Conservation (phyloP, 64 coral and sea anemone genomes). For the Montipora cactus region DNA sequence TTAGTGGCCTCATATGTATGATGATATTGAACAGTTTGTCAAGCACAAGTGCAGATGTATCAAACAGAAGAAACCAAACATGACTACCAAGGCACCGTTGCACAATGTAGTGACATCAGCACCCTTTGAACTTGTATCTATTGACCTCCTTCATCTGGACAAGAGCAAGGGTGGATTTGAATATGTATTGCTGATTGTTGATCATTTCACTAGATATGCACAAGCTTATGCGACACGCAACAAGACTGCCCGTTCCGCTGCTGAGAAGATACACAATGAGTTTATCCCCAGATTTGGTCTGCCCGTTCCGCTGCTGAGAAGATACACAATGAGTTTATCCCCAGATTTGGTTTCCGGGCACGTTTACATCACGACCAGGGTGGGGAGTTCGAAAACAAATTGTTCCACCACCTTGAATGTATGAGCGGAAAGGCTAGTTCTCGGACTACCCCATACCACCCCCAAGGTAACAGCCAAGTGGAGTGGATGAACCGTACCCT, state of each 20-base stretch:
- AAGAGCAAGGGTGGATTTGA: constrained; percentile 68
- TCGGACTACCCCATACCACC: constrained; percentile 12
- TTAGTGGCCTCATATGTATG: constrained; percentile 62
- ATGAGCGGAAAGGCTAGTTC: too few relatives aligned
- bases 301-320: too few relatives aligned
- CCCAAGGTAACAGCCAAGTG: constrained; percentile 27
- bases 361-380: constrained; percentile 1
- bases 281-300: background rate
- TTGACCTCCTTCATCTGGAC: constrained; percentile 69
- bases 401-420: too few relatives aligned
- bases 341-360: constrained; percentile 2
- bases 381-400: background rate
- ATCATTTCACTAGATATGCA: constrained; percentile 59
- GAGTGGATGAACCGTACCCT: constrained; percentile 29
- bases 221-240: constrained; percentile 64
- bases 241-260: constrained; percentile 16
- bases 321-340: background rate
- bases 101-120: constrained; percentile 48
- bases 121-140: constrained; percentile 70
- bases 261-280: too few relatives aligned
- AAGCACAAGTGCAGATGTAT: constrained; percentile 49
- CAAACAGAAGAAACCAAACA: constrained; percentile 31
- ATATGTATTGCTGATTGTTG: constrained; percentile 61
- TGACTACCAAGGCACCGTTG: constrained; percentile 32
- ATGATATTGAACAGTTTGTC: constrained; percentile 18